These are phyloP conservation scores for Tiliacea citrago DNA, from an alignment of 2,888 invertebrate species.

Conservation along the genomic window DNA sequence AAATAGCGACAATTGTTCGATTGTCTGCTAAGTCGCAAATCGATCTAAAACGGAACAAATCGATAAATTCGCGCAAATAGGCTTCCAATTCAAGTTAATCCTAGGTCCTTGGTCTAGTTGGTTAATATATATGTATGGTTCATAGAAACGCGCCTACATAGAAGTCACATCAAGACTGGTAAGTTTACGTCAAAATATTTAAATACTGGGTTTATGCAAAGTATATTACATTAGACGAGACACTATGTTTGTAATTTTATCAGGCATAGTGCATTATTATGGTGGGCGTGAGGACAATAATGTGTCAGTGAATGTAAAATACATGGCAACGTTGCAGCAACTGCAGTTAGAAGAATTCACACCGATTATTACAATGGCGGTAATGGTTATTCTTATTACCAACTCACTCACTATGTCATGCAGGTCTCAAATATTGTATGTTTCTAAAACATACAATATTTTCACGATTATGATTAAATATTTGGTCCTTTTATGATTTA, in stretches of 20 bases:
- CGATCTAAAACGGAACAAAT: constrained; percentile 28
- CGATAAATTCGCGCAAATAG: constrained; percentile 42
- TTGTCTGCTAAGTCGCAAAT: constrained; percentile 22
- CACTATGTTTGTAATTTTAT: constrained; percentile 13
- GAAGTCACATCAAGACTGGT: background rate
- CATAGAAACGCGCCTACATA: constrained; percentile 34
- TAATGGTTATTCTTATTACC: constrained; percentile 5
- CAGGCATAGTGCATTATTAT: constrained; percentile 8
- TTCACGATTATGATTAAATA: background rate
- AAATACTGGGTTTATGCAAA: constrained; percentile 23
- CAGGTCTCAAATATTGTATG: background rate
- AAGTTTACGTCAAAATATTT: constrained; percentile 22
- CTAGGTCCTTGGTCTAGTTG: constrained; percentile 38
- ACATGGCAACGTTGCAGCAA: constrained; percentile 21
- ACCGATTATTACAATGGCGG: constrained; percentile 14
- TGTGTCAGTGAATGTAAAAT: constrained; percentile 17
- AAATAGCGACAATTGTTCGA: constrained; percentile 37
- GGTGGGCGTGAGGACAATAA: constrained; percentile 43
- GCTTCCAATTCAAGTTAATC: constrained; percentile 17
- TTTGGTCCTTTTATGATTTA: background rate
- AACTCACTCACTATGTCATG: constrained; percentile 2
- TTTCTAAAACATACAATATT: background rate
- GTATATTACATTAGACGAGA: constrained; percentile 10
- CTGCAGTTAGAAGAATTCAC: constrained; percentile 28
- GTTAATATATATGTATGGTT: constrained; percentile 9